These are phyloP conservation scores for Paraplagusia blochii DNA, from an alignment of 2,113 vertebrate genomes.

Conservation along the genomic window DNA sequence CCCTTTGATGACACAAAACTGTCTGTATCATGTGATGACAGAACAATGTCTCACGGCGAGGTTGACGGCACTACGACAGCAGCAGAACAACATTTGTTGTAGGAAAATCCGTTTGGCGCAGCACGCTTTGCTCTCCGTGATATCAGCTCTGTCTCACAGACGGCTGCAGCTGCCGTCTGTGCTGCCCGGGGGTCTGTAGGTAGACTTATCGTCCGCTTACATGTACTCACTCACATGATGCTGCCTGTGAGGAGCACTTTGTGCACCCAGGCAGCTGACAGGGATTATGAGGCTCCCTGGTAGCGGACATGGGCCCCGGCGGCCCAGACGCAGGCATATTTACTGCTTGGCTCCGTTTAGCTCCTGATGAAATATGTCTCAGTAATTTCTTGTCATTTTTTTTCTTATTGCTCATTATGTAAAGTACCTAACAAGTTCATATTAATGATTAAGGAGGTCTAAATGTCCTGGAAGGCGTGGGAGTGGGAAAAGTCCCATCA, in stretches of 20 bases:
- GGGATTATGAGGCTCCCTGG: constrained; percentile 67
- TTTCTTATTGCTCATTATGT: constrained; percentile 20
- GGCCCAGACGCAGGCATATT: constrained; percentile 1
- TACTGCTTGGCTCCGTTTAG: constrained; percentile 6
- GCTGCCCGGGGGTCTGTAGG: constrained; percentile 49
- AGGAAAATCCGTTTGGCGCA: no score
- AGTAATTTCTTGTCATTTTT: constrained; percentile 14
- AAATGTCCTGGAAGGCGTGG: constrained; percentile 30
- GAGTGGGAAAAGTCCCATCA: constrained; percentile 5
- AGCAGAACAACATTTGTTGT: no score
- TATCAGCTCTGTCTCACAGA: not conserved
- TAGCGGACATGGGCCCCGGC: constrained; percentile 33
- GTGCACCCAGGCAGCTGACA: constrained; percentile 74
- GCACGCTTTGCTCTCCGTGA: no score
- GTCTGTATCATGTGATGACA: no score
- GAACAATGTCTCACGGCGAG: no score
- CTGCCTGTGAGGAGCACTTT: constrained; percentile 54
- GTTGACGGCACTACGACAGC: no score
- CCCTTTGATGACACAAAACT: no score
- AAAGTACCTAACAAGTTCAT: constrained; percentile 33
- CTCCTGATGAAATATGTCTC: constrained; percentile 1
- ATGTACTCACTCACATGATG: constrained; percentile 78
- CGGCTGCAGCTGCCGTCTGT: constrained; percentile 4
- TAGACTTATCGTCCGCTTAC: constrained; percentile 60
- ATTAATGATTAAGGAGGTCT: constrained; percentile 49